Evolutionary conservation across 2,113 vertebrate genomes (phyloP).

Genomic region (Galeopterus variegatus): DNA sequence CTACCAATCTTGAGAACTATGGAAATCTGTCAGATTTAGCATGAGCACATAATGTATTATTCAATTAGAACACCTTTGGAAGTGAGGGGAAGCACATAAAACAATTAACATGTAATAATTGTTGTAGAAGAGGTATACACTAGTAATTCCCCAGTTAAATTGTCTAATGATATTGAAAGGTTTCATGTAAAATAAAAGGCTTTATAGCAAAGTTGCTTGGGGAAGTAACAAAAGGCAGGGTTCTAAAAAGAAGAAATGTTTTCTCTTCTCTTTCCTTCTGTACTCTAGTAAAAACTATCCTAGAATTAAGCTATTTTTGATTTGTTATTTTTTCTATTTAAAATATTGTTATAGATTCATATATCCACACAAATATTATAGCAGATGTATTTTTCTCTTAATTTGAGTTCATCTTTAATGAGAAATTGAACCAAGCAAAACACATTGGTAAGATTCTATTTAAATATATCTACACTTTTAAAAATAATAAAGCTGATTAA

Average conservation of each 20-base stretch:
- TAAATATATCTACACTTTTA: constrained; percentile 44
- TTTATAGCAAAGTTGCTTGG: constrained; percentile 7
- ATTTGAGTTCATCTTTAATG: constrained; percentile 63
- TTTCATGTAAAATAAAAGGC: not conserved
- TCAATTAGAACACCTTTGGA: constrained; percentile 12
- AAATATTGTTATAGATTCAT: constrained; percentile 80
- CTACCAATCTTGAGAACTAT: not conserved
- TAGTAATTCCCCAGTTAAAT: not conserved
- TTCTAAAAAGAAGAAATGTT: constrained; percentile 61
- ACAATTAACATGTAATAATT: not conserved
- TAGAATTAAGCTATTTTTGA: constrained; percentile 57
- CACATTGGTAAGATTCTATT: constrained; percentile 18
- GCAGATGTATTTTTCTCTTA: constrained; percentile 63
- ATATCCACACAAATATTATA: constrained; percentile 77
- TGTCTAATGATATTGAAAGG: not conserved
- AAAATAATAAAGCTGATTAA: constrained; percentile 61
- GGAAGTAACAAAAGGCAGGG: constrained; percentile 24
- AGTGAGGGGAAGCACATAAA: not conserved
- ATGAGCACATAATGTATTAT: not conserved
- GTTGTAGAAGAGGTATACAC: constrained; percentile 21
- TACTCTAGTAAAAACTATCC: constrained; percentile 46
- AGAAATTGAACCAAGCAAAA: constrained; percentile 74
- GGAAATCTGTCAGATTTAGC: constrained; percentile 8
- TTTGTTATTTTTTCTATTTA: constrained; percentile 77
- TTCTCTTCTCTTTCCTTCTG: constrained; percentile 42